These are phyloP conservation scores for Acholoe squamosa DNA, from an alignment of 2,888 invertebrate genomes.

Conservation along the genomic window DNA sequence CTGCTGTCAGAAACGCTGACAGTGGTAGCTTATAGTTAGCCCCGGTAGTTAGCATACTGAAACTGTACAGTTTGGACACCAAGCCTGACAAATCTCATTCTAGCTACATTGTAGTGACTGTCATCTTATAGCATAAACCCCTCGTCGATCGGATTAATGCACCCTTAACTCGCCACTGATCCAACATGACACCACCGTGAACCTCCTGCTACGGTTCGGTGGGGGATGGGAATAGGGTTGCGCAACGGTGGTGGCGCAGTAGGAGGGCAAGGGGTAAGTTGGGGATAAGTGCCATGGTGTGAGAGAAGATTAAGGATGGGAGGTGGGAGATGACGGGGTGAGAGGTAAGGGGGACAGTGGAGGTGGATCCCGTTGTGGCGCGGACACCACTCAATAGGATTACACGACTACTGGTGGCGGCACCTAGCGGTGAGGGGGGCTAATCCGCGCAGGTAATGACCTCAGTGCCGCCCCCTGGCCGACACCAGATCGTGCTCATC, in stretches of 20 bases:
- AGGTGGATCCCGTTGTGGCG: slow-evolving; percentile 1
- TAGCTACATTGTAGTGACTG: neutral
- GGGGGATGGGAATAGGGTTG: neutral
- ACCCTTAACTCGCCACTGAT: neutral
- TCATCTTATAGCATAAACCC: slow-evolving; percentile 14
- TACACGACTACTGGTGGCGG: slow-evolving; percentile 24
- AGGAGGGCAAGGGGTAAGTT: neutral
- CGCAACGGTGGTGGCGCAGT: neutral
- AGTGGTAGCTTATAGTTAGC: no score
- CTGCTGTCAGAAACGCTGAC: neutral
- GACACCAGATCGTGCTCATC: slow-evolving; percentile 43
- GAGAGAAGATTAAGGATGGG: slow-evolving; percentile 7
- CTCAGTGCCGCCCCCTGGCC: slow-evolving; percentile 38
- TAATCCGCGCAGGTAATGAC: slow-evolving; percentile 50
- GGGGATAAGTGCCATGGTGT: slow-evolving; percentile 26
- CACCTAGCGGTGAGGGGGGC: neutral
- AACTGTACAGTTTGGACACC: neutral
- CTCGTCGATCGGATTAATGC: neutral
- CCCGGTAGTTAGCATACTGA: neutral
- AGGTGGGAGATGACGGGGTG: neutral
- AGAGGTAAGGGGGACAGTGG: neutral
- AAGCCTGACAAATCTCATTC: slow-evolving; percentile 18
- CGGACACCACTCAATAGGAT: slow-evolving; percentile 28
- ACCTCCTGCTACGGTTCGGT: neutral
- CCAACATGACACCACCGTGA: neutral